Percentiles rank a stretch among this genome's conserved stretches.
phyloP scores from a whole-genome alignment of 2,113 vertebrate species.

The Neopipo cinnamomea region DNA sequence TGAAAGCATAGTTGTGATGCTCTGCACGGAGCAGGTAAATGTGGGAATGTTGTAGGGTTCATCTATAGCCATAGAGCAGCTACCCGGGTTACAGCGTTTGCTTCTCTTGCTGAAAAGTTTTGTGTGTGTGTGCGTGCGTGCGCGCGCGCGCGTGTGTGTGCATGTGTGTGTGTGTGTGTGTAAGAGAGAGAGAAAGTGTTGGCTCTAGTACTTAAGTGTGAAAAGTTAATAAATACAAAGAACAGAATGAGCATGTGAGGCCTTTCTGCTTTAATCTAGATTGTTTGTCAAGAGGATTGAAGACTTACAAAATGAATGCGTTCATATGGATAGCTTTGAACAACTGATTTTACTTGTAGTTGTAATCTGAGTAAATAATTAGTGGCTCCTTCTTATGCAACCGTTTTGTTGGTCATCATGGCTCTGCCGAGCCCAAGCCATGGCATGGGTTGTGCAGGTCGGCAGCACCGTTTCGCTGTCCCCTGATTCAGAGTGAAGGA shows the following conservation, averaged over 20 bases:
- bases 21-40: not conserved
- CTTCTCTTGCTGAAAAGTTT: conserved; percentile 31
- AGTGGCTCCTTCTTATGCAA: conserved; percentile 6
- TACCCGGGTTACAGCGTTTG: not conserved
- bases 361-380: conserved; percentile 43
- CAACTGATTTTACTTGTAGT: not conserved
- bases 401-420: not conserved
- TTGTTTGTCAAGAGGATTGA: conserved; percentile 17
- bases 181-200: not conserved
- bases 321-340: not conserved
- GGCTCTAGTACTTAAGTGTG: not conserved
- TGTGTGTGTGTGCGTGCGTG: no score
- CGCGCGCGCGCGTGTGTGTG: no score
- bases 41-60: not conserved
- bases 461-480: not conserved
- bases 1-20: not conserved
- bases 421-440: not conserved
- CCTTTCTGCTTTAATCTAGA: conserved; percentile 38
- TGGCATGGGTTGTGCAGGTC: not conserved
- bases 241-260: conserved; percentile 25
- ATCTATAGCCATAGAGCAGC: not conserved
- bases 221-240: conserved; percentile 32
- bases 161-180: no score
- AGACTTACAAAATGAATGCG: not conserved
- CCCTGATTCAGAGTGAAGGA: not conserved